Base-by-base conservation (phyloP, 2,888 invertebrate genomes). In the Drosophila monieri region DNA sequence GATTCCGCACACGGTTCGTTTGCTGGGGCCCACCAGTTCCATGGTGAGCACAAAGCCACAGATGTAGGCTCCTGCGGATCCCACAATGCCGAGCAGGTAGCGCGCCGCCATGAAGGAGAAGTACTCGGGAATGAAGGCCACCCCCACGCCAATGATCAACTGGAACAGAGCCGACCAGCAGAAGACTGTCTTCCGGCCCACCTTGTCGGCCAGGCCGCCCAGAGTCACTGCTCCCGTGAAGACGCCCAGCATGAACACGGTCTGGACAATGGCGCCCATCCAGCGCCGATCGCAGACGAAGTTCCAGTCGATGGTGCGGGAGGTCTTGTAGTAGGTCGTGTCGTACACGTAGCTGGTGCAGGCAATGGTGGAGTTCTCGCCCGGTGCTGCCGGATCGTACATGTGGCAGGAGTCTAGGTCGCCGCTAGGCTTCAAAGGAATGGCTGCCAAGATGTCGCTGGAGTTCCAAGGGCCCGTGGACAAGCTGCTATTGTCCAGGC, bases 11-110 rank as follows among this genome's bases (percentile, higher is more conserved):
- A 94, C 93, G 0, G 97, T 97, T 64, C 97, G 93, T 85, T 95
- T 96, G 70, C 94, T 95, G 0, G 96, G 92, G 2, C 97, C 97
- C 0, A 97, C 96, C 56, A 97, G 89, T 90, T 97, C 97, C 97
- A 97, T 97, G n/a, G 92, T 92, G n/a, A 93, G 77, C 14, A 93
- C 93, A 79, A 93, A 93, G 41, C 93, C 93, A 23, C 93, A 92
- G 23, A 92, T 91, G 18, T 91, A 91, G 3, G 91, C 90, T 6
- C 97, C 97, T 1, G 97, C 96, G 0, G 96, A 96, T 35, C 96
- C 97, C 80, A 97, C 96, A 62, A 96, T 95, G 25, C 96, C 96
- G 81, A 95, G 95, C 6, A 96, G 88, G 88, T 94, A 97, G 67
- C 95, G 91, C 0, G 95, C 89, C 0, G 92, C 91, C 71, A 96